These are phyloP conservation scores for Listrodromus nycthemerus DNA, from an alignment of 2,888 invertebrate species.

Conservation along the genomic window DNA sequence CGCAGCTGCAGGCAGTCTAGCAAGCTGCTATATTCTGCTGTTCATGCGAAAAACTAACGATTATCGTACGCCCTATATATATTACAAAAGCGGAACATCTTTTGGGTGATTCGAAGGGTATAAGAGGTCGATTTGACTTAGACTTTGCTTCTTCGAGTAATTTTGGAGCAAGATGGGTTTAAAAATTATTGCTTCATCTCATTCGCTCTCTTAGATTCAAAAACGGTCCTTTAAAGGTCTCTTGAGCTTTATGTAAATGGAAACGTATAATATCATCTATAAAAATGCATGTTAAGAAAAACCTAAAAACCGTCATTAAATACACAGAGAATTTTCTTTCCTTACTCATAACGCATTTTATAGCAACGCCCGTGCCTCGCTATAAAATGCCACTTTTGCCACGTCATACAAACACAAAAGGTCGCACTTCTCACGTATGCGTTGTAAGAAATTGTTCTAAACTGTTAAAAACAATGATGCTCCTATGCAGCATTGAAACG, in stretches of 20 bases:
- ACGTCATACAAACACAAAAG: too few relatives aligned
- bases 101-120: neutral
- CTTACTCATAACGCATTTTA: too few relatives aligned
- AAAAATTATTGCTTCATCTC: neutral
- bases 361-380: too few relatives aligned
- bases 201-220: neutral
- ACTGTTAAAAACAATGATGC: neutral
- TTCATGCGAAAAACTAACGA: slow-evolving; percentile 32
- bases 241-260: too few relatives aligned
- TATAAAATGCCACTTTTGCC: too few relatives aligned
- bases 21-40: slow-evolving; percentile 22
- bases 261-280: too few relatives aligned
- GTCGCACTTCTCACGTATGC: too few relatives aligned
- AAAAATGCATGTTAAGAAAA: too few relatives aligned
- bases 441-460: neutral
- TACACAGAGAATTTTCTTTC: too few relatives aligned
- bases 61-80: slow-evolving; percentile 22
- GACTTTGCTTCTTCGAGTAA: neutral
- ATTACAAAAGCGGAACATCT: neutral
- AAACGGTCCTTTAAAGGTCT: too few relatives aligned
- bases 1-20: slow-evolving; percentile 19
- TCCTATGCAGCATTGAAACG: neutral
- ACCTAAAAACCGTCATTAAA: too few relatives aligned
- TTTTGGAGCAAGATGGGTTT: neutral
- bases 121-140: neutral